Conservation (phyloP, 2,797 vertebrate genomes). For the Ptychobarbus kaznakovi region DNA sequence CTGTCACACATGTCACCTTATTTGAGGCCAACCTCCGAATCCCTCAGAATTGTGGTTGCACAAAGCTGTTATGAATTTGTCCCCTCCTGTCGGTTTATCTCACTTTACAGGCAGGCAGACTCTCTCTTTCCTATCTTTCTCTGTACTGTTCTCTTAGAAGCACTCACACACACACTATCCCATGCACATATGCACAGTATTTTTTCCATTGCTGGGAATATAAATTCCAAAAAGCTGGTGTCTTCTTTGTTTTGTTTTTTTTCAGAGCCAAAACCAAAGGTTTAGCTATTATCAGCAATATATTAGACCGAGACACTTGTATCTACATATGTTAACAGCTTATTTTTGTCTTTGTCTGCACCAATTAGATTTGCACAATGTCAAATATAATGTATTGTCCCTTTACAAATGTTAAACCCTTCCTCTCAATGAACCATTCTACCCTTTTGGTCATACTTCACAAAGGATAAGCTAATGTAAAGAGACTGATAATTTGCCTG, state of each 20-base stretch:
- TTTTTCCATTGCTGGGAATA: conserved; percentile 50
- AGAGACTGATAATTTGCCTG: conserved; percentile 72
- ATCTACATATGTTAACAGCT: conserved; percentile 70
- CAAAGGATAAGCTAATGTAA: conserved; percentile 73
- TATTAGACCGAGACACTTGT: conserved; percentile 67
- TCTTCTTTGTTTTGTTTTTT: conserved; percentile 59
- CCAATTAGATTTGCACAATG: conserved; percentile 59
- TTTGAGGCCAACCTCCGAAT: conserved; percentile 72
- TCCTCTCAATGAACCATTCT: conserved; percentile 76
- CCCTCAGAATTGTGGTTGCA: conserved; percentile 74
- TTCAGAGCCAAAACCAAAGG: conserved; percentile 65
- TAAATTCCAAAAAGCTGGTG: conserved; percentile 61
- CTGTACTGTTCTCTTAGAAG: conserved; percentile 66
- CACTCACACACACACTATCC: conserved; percentile 39
- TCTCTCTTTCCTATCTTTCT: conserved; percentile 48
- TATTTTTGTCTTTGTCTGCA: conserved; percentile 66
- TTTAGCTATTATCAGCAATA: conserved; percentile 81
- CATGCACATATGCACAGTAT: conserved; percentile 10
- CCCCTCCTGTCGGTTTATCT: conserved; percentile 81
- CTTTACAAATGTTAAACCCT: conserved; percentile 66
- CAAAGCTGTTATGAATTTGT: conserved; percentile 80
- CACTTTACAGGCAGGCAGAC: conserved; percentile 69
- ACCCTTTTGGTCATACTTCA: conserved; percentile 70
- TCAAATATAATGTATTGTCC: conserved; percentile 41
- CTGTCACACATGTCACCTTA: conserved; percentile 76